Evolutionary conservation across 2,797 vertebrate genomes (phyloP), one percentile per base, ranked within the genome.

Genomic region (Cetoscarus ocellatus): DNA sequence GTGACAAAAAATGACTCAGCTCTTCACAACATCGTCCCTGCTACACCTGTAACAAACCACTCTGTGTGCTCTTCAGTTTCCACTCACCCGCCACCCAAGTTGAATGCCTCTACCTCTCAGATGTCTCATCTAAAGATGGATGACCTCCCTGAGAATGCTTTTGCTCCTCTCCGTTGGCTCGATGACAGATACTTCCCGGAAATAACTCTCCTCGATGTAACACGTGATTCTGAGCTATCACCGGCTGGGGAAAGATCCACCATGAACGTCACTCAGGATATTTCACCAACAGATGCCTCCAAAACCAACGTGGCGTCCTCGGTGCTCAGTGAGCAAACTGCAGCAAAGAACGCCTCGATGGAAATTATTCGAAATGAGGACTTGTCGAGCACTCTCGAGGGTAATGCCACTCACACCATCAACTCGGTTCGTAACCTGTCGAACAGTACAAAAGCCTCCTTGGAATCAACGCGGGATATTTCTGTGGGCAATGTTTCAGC

Each of bases 121-220:
- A 66, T 27, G 36, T 12, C 19, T 11, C 15, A 8, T 10, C 3
- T 54, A 0, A 73, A 55, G n/a, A 62, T 19, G n/a, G 43, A 8
- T 27, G 49, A 72, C 8, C 53, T 52, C 13, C 53, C 45, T 42
- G 40, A 70, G 14, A 60, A 34, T 15, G 52, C 40, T 14, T 14
- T 27, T 8, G 39, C 49, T 67, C 52, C 44, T 6, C 18, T 45
- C 17, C 38, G 36, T 10, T 75, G 51, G 61, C 6, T 85, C 36
- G 66, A 66, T 73, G 69, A 70, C 19, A 52, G 50, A 54, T 73
- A 34, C 60, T 86, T 86, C 11, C 75, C 76, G 51, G 88, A 92
- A 53, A 87, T 89, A 49, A 88, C 83, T 56, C 83, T 91, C 3
- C 87, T 90, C 34, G 81, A 91, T 7, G 27, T 68, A 14, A 84